Percentiles rank a stretch among this genome's conserved stretches.
Conservation (phyloP, 2,113 vertebrate species). For the Cyphotilapia sp. region DNA sequence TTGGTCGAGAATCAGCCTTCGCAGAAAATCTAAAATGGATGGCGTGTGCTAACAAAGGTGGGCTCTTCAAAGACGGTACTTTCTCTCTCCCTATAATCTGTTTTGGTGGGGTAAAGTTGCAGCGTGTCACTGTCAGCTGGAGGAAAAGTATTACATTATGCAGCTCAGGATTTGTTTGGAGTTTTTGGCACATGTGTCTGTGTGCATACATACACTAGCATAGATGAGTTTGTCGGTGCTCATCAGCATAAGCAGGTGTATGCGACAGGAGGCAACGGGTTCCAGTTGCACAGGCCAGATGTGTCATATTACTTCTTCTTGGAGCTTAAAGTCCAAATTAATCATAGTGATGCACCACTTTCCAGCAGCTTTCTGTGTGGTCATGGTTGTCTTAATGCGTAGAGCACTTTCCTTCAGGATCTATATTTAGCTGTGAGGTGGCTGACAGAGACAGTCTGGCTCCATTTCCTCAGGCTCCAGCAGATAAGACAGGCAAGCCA, state of each 20-base stretch:
- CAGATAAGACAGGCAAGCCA: slow-evolving; percentile 39
- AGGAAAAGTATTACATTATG: background rate
- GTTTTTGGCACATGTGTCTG: background rate
- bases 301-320: slow-evolving; percentile 21
- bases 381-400: slow-evolving; percentile 28
- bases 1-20: slow-evolving; percentile 93
- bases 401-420: slow-evolving; percentile 29
- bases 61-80: background rate
- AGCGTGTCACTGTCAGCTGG: background rate
- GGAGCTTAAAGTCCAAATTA: slow-evolving; percentile 2
- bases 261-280: slow-evolving; percentile 31
- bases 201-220: background rate
- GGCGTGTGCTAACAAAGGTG: slow-evolving; percentile 99
- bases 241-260: slow-evolving; percentile 18
- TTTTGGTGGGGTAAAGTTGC: slow-evolving; percentile 1
- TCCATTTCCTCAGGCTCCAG: slow-evolving; percentile 44
- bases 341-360: background rate
- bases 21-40: slow-evolving; percentile 99
- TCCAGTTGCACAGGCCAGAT: slow-evolving; percentile 16
- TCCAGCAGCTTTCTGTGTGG: slow-evolving; percentile 21
- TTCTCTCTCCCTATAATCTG: background rate
- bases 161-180: background rate
- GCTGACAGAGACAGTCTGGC: slow-evolving; percentile 52
- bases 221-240: slow-evolving; percentile 13
- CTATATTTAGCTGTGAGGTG: slow-evolving; percentile 52